phyloP scores from a whole-genome alignment of 37 sponge, comb jelly and placozoan species.

The Petrosia ficiformis region DNA sequence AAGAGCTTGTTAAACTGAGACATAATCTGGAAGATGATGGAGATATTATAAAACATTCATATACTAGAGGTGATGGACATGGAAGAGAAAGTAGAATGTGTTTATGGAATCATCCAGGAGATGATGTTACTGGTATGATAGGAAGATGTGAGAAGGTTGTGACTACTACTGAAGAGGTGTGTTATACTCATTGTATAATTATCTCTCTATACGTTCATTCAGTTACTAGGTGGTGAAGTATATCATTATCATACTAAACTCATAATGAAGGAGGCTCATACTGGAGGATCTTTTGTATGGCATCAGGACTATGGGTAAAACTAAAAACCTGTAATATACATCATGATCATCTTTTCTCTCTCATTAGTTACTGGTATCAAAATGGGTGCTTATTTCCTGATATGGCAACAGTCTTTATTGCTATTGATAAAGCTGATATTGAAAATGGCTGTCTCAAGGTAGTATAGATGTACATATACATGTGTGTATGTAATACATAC shows the following conservation, averaged over 20 bases:
- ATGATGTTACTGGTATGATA: slow-evolving; percentile 82
- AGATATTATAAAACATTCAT: slow-evolving; percentile 57
- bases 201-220: no score
- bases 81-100: slow-evolving; percentile 66
- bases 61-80: slow-evolving; percentile 52
- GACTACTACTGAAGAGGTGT: slow-evolving; percentile 76
- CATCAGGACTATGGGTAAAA: slow-evolving; percentile 93
- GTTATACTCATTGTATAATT: no score
- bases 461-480: no score
- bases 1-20: slow-evolving; percentile 57
- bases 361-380: slow-evolving; percentile 84
- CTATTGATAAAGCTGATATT: slow-evolving; percentile 78
- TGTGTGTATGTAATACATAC: no score
- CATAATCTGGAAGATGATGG: slow-evolving; percentile 54
- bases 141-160: slow-evolving; percentile 78
- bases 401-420: slow-evolving; percentile 87
- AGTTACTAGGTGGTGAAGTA: slow-evolving; percentile 88
- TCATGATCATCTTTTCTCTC: not conserved
- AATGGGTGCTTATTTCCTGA: slow-evolving; percentile 90
- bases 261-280: slow-evolving; percentile 93
- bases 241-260: slow-evolving; percentile 97
- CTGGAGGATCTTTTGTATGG: slow-evolving; percentile 93
- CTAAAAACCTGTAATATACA: not conserved
- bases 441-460: slow-evolving; percentile 95
- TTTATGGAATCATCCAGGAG: slow-evolving; percentile 86